Conservation (phyloP, 1,140 invertebrate genomes). For the Atta cephalotes region DNA sequence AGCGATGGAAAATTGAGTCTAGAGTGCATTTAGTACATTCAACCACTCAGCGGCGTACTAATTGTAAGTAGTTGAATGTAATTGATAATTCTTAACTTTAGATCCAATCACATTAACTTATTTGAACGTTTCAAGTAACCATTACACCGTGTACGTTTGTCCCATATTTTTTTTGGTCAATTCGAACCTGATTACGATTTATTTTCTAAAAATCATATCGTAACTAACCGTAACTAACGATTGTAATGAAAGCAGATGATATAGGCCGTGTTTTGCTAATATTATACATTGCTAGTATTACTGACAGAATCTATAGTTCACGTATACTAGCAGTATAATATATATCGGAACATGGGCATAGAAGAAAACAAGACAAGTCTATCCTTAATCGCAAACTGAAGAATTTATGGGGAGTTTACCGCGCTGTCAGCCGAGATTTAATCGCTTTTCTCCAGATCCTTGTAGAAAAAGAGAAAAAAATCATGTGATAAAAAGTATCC, state of each 20-base stretch:
- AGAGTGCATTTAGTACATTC: neutral
- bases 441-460: constrained; percentile 57
- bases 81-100: too few relatives aligned
- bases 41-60: too few relatives aligned
- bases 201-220: neutral
- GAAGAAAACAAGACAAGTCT: constrained; percentile 44
- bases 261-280: too few relatives aligned
- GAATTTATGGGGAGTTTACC: constrained; percentile 53
- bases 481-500: constrained; percentile 24
- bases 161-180: neutral
- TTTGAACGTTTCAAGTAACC: neutral
- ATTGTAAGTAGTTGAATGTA: too few relatives aligned
- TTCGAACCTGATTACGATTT: too few relatives aligned
- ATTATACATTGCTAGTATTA: too few relatives aligned
- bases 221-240: neutral
- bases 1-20: neutral
- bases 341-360: neutral
- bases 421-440: constrained; percentile 59
- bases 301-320: too few relatives aligned
- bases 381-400: constrained; percentile 58
- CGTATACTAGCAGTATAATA: too few relatives aligned
- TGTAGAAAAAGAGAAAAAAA: neutral
- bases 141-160: neutral
- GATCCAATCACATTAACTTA: neutral
- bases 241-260: constrained; percentile 45